Conservation (phyloP, 2,797 vertebrate genomes). For the Thaleichthys pacificus region DNA sequence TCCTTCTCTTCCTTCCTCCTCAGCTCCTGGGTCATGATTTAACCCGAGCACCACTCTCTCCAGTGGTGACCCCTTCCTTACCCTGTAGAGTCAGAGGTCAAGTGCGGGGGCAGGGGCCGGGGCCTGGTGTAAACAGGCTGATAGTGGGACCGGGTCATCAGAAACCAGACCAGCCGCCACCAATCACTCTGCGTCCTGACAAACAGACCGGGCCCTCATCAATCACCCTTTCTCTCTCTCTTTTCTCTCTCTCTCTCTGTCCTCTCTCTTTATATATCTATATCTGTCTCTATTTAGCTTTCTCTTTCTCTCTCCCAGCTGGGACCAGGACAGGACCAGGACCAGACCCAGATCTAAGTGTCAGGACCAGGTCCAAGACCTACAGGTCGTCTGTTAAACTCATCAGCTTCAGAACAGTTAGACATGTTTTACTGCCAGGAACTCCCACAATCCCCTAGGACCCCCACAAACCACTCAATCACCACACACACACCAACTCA, state of each 20-base stretch:
- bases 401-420: slow-evolving; percentile 70
- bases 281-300: neutral
- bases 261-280: neutral
- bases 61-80: slow-evolving; percentile 55
- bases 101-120: slow-evolving; percentile 51
- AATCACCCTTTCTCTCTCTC: slow-evolving; percentile 14
- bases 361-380: slow-evolving; percentile 60
- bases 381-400: slow-evolving; percentile 70
- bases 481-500: too few species aligned
- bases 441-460: slow-evolving; percentile 54
- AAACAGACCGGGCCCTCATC: slow-evolving; percentile 24
- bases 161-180: slow-evolving; percentile 25
- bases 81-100: slow-evolving; percentile 46
- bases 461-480: slow-evolving; percentile 39
- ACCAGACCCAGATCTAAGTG: slow-evolving; percentile 9
- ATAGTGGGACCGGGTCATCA: slow-evolving; percentile 43
- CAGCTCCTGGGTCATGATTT: too few species aligned
- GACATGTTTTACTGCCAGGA: slow-evolving; percentile 69
- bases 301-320: neutral
- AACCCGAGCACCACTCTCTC: neutral
- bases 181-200: slow-evolving; percentile 35
- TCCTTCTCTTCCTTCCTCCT: too few species aligned
- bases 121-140: slow-evolving; percentile 61
- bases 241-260: neutral
- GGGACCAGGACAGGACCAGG: neutral